Percentiles rank a stretch among this genome's conserved stretches.
These are phyloP conservation scores for Neosilurus mollespiculum DNA, from an alignment of 2,797 vertebrate species.

Conservation along the genomic window DNA sequence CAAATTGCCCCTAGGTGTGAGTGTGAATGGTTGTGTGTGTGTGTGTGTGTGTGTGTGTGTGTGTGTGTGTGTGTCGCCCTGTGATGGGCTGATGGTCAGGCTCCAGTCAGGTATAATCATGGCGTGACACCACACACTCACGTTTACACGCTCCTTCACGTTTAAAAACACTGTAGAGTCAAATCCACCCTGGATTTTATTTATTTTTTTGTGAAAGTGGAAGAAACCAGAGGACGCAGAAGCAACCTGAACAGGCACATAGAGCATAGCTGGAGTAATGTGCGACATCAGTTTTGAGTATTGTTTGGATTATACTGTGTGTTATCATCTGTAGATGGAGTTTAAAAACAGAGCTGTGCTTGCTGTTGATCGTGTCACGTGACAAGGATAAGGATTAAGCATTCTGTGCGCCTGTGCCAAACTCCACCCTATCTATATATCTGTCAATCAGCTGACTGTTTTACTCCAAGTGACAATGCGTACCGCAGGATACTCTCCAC, in stretches of 20 bases:
- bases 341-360: not conserved
- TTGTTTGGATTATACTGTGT: not conserved
- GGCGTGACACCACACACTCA: not conserved
- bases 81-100: too few relatives aligned
- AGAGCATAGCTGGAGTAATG: too few relatives aligned
- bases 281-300: not conserved
- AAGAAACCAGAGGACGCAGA: not conserved
- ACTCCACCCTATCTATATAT: not conserved
- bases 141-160: not conserved
- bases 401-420: not conserved
- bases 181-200: not conserved
- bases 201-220: not conserved
- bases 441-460: not conserved
- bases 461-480: not conserved
- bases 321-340: not conserved
- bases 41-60: too few relatives aligned
- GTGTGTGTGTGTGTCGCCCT: too few relatives aligned
- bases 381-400: not conserved
- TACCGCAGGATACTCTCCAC: not conserved
- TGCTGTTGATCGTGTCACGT: not conserved
- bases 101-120: too few relatives aligned
- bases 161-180: not conserved
- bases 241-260: not conserved
- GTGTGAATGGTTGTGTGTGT: too few relatives aligned
- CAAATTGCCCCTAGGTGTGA: too few relatives aligned